These are phyloP conservation scores for Strix occidentalis DNA, from an alignment of 2,797 vertebrate genomes.

Conservation along the genomic window DNA sequence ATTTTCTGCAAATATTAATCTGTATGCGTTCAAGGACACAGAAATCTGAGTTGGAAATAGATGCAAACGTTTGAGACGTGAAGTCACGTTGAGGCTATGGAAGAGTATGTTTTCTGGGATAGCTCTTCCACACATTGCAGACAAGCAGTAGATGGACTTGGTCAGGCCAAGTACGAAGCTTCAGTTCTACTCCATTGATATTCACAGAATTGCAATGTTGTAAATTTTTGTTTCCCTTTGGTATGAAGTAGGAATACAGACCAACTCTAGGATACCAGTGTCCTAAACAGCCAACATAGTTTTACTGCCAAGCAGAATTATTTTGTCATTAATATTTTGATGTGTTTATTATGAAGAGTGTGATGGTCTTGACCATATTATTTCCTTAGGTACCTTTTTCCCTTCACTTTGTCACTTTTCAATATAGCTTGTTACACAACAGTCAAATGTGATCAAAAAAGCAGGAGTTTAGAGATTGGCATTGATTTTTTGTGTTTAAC, in stretches of 20 bases:
- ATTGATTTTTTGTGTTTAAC: conserved; percentile 55
- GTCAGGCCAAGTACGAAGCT: background rate
- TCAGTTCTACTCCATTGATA: background rate
- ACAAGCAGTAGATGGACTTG: background rate
- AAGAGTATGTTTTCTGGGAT: background rate
- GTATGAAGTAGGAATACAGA: background rate
- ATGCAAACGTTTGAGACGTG: background rate
- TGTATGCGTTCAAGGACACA: background rate
- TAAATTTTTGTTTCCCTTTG: background rate
- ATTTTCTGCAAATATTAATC: background rate
- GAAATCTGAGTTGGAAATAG: background rate
- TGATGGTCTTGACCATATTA: background rate
- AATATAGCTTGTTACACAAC: background rate
- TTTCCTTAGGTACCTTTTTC: background rate
- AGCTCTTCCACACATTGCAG: background rate
- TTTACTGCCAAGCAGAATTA: background rate
- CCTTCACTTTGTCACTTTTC: background rate
- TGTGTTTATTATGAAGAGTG: background rate
- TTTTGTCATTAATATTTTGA: background rate
- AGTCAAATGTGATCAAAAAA: conserved; percentile 14
- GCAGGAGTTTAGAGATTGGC: conserved; percentile 8
- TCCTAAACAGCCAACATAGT: background rate
- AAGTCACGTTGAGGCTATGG: background rate
- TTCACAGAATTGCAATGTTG: background rate
- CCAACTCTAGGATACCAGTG: background rate